These are phyloP conservation scores for Alsophila aescularia DNA, from an alignment of 2,888 invertebrate species.

Conservation along the genomic window DNA sequence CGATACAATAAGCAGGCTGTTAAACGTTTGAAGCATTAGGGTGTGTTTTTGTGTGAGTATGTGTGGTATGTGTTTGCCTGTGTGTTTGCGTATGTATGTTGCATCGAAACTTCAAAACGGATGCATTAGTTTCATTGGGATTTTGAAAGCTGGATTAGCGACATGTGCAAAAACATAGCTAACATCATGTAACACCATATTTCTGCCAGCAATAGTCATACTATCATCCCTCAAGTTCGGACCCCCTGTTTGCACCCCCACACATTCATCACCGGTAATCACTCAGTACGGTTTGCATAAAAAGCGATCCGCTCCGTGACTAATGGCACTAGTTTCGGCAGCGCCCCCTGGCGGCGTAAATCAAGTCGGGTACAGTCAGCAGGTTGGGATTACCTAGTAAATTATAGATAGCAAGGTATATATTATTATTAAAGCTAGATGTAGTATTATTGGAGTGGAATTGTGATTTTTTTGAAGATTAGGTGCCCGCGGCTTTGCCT, in stretches of 20 bases:
- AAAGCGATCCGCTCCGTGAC: constrained; percentile 52
- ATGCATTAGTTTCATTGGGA: no score
- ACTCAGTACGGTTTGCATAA: constrained; percentile 59
- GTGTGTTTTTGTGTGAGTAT: no score
- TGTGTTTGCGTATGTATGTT: no score
- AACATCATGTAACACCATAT: not conserved
- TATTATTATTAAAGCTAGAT: no score
- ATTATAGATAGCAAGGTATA: not conserved
- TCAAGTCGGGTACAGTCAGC: constrained; percentile 44
- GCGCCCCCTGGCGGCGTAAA: constrained; percentile 50
- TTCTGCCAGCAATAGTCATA: constrained; percentile 5
- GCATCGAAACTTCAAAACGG: no score
- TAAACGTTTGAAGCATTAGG: no score
- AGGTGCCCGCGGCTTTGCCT: no score
- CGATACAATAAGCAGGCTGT: no score
- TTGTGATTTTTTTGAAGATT: no score
- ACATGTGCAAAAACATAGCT: no score
- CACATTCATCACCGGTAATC: constrained; percentile 43
- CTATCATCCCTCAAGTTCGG: not conserved
- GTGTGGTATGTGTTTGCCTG: no score
- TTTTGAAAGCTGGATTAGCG: no score
- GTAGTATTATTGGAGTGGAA: not conserved
- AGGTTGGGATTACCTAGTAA: constrained; percentile 13
- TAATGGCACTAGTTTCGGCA: constrained; percentile 56
- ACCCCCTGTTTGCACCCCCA: constrained; percentile 1